These are phyloP conservation scores for Gonatopus flavifemur DNA, from an alignment of 1,140 invertebrate genomes.

Conservation along the genomic window DNA sequence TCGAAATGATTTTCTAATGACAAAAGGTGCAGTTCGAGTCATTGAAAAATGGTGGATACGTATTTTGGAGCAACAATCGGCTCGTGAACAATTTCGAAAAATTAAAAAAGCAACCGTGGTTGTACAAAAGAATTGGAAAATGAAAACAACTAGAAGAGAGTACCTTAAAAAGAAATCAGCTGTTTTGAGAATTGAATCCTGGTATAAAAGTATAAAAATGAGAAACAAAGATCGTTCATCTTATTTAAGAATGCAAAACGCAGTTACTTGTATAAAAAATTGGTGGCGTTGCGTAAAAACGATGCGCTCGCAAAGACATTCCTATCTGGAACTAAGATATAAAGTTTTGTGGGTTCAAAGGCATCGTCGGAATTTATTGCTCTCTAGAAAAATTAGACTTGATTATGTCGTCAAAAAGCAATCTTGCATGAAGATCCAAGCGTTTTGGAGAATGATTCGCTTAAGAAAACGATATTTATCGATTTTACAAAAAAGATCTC, in stretches of 20 bases:
- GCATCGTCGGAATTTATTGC: slow-evolving; percentile 29
- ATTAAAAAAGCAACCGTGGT: slow-evolving; percentile 21
- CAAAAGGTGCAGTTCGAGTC: slow-evolving; percentile 31
- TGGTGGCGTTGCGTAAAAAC: slow-evolving; percentile 44
- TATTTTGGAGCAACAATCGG: slow-evolving; percentile 16
- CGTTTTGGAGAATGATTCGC: slow-evolving; percentile 34
- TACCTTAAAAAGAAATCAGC: slow-evolving; percentile 24
- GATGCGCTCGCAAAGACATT: slow-evolving; percentile 28
- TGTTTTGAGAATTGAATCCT: slow-evolving; percentile 27
- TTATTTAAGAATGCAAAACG: slow-evolving; percentile 38
- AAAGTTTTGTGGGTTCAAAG: slow-evolving; percentile 29
- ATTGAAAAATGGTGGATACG: slow-evolving; percentile 39
- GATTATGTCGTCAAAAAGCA: slow-evolving; percentile 34
- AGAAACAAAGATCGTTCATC: slow-evolving; percentile 23
- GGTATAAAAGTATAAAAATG: slow-evolving; percentile 24
- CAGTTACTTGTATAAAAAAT: slow-evolving; percentile 47
- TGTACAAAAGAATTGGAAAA: slow-evolving; percentile 39
- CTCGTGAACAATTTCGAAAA: slow-evolving; percentile 9
- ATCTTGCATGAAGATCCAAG: slow-evolving; percentile 39
- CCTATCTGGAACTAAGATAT: slow-evolving; percentile 23
- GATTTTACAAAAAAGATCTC: slow-evolving; percentile 11
- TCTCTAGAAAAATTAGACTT: slow-evolving; percentile 27
- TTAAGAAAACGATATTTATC: slow-evolving; percentile 2
- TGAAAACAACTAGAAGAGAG: slow-evolving; percentile 11
- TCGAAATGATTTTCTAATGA: slow-evolving; percentile 47